Conservation (phyloP, 2,888 invertebrate species). For the Strigamia maritima region DNA sequence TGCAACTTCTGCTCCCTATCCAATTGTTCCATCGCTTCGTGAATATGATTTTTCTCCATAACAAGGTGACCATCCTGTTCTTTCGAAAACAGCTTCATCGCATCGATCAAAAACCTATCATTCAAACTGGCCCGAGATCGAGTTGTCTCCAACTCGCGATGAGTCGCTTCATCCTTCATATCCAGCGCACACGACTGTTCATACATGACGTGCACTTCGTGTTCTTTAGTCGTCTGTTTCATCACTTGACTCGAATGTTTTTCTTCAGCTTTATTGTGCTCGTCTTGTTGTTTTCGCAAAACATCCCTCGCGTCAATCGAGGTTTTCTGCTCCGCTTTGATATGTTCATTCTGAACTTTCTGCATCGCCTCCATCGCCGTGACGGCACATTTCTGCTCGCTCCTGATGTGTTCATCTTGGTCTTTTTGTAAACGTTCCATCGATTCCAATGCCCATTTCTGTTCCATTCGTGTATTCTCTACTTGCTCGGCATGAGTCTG, state of each 20-base stretch:
- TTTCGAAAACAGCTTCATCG: neutral
- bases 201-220: neutral
- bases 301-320: neutral
- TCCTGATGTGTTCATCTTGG: neutral
- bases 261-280: neutral
- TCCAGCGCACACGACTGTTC: neutral
- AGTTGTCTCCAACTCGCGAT: neutral
- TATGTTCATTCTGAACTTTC: neutral
- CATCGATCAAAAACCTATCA: neutral
- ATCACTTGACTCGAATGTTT: neutral
- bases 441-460: neutral
- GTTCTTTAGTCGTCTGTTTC: neutral
- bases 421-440: neutral
- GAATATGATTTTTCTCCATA: neutral
- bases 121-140: too few species aligned
- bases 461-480: neutral
- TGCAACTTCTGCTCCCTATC: neutral
- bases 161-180: neutral
- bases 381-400: neutral
- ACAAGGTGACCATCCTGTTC: neutral
- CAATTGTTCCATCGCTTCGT: neutral
- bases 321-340: neutral
- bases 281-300: neutral
- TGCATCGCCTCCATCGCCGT: neutral
- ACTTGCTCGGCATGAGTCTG: neutral